Evolutionary conservation across 2,113 vertebrate species (phyloP).

Genomic region (Sclerurus mexicanus): DNA sequence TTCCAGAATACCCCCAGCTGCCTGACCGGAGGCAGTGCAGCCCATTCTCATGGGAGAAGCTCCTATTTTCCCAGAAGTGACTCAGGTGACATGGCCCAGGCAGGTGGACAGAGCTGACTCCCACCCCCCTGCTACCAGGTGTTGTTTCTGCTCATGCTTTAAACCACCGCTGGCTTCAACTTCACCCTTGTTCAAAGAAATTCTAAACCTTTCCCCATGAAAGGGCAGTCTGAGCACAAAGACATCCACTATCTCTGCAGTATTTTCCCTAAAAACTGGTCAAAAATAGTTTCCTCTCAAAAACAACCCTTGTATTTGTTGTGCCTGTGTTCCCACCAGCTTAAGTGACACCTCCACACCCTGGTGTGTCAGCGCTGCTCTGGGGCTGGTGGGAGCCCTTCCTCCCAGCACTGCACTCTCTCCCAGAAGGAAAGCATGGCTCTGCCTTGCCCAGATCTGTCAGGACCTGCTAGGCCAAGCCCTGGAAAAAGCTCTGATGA

Average conservation of each 20-base stretch:
- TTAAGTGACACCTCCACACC: not conserved
- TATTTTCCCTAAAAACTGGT: not conserved
- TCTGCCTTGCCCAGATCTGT: not conserved
- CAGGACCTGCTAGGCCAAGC: not conserved
- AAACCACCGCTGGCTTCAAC: not conserved
- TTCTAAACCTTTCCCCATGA: not conserved
- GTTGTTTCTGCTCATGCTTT: not conserved
- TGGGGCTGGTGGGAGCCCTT: not conserved
- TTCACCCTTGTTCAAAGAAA: not conserved
- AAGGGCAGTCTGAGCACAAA: not conserved
- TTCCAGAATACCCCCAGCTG: not conserved
- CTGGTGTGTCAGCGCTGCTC: not conserved
- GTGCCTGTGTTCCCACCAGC: not conserved
- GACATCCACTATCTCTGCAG: not conserved
- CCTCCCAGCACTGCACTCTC: not conserved
- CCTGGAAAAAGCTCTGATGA: not conserved
- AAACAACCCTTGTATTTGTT: not conserved
- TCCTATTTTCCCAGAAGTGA: not conserved
- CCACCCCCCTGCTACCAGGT: not conserved
- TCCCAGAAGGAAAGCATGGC: not conserved
- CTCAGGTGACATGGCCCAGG: not conserved
- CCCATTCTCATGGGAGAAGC: not conserved
- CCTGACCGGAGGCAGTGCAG: rapidly evolving
- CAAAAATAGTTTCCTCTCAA: not conserved
- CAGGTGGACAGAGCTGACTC: not conserved